phyloP scores from a whole-genome alignment of 2,797 vertebrate species.

The Graptemys geographica region DNA sequence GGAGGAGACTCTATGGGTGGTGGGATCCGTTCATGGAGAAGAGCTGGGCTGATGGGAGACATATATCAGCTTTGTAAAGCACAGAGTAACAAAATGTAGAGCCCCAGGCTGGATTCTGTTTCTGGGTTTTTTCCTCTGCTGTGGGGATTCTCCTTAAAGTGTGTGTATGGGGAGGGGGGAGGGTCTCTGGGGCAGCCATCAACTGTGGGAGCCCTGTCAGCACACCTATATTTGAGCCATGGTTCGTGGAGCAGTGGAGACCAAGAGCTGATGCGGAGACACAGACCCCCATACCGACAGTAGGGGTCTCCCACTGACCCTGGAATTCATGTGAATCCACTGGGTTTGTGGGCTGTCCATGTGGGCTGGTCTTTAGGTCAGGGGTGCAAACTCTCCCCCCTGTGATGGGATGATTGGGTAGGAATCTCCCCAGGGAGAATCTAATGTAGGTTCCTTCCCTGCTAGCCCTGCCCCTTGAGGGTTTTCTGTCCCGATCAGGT shows the following conservation, averaged over 20 bases:
- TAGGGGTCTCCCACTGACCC: rapidly evolving
- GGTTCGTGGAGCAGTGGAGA: background rate
- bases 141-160: background rate
- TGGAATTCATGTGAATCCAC: rapidly evolving
- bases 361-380: background rate
- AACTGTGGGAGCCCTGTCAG: background rate
- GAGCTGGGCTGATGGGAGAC: background rate
- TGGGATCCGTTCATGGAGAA: background rate
- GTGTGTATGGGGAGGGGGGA: background rate
- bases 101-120: background rate
- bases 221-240: background rate
- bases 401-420: rapidly evolving
- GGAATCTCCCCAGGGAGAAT: background rate
- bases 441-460: background rate
- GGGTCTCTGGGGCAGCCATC: background rate
- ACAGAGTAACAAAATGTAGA: rapidly evolving
- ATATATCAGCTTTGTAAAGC: rapidly evolving
- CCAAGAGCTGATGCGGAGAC: background rate
- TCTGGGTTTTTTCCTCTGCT: background rate
- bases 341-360: rapidly evolving
- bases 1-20: background rate
- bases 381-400: background rate
- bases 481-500: background rate
- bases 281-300: rapidly evolving
- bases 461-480: background rate